Conservation (phyloP, 2,888 invertebrate species). For the Heteropelma amictum region DNA sequence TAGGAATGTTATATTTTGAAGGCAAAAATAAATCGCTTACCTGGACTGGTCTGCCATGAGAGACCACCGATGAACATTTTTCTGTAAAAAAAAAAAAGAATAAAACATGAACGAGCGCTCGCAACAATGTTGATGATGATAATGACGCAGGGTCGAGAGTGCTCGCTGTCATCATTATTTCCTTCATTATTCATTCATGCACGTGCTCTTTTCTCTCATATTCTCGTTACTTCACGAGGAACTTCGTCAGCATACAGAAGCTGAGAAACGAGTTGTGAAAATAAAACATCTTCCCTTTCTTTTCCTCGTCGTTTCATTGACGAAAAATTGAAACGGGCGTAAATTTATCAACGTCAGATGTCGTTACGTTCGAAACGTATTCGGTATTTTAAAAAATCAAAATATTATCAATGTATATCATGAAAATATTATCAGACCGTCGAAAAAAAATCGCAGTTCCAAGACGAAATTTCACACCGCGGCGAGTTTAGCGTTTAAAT, state of each 20-base stretch:
- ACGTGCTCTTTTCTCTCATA: neutral
- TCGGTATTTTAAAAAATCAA: too few relatives aligned
- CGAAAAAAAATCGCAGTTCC: too few relatives aligned
- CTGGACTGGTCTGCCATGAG: slow-evolving; percentile 99
- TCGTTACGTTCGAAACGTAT: too few relatives aligned
- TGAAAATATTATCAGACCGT: too few relatives aligned
- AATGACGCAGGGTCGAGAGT: neutral
- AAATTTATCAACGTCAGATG: too few relatives aligned
- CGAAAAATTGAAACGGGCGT: too few relatives aligned
- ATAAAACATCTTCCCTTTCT: too few relatives aligned
- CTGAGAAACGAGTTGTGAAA: too few relatives aligned
- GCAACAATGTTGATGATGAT: slow-evolving; percentile 56
- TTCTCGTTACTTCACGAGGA: neutral
- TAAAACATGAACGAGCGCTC: slow-evolving; percentile 74
- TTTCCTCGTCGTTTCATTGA: too few relatives aligned
- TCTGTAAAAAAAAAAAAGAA: slow-evolving; percentile 91
- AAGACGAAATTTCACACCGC: too few relatives aligned
- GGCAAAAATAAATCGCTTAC: slow-evolving; percentile 80
- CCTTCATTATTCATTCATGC: neutral
- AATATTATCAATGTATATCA: too few relatives aligned
- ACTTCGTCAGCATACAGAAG: neutral
- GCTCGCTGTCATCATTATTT: neutral
- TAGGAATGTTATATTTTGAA: neutral
- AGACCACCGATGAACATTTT: slow-evolving; percentile 99
- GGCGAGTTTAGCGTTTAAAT: too few relatives aligned